Evolutionary conservation across 1,140 invertebrate species (phyloP), one percentile per base, ranked within the genome.

Genomic region (Ylistrum balloti): DNA sequence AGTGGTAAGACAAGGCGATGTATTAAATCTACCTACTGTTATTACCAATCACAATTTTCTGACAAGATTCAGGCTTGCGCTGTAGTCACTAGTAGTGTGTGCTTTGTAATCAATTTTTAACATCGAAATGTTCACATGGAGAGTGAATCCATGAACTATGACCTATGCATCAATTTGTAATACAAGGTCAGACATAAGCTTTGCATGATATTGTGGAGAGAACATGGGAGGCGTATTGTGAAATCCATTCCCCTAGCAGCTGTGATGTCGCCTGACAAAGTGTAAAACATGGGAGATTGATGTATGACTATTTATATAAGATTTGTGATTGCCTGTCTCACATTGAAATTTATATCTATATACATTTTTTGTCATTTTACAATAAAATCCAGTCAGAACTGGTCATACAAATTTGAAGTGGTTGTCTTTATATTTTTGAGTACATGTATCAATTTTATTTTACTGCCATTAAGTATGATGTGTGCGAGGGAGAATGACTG

Each of bases 371-470:
- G 56, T 74, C 56, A 74, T 74, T 74, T 74, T 74, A 74, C 56
- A 74, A 74, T 74, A 74, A 74, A 74, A 74, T 28, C 56, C 56
- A 74, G 56, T 74, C 56, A 74, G 56, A 74, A 74, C 56, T 74
- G 56, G 56, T 74, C 56, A 5, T 74, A 74, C 56, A 74, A n/a
- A 74, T 28, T 28, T 74, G 9, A 11, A 74, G 7, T 74, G 22
- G 56, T 74, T 74, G 56, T 74, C 15, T 74, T 74, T 45, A 15
- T n/a, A n/a, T n/a, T n/a, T n/a, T n/a, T n/a, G n/a, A n/a, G n/a
- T n/a, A n/a, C n/a, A n/a, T n/a, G n/a, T n/a, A n/a, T n/a, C n/a
- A n/a, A n/a, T n/a, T n/a, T n/a, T n/a, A n/a, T n/a, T n/a, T n/a
- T n/a, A n/a, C n/a, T n/a, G n/a, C n/a, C n/a, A n/a, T n/a, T n/a